Conservation (phyloP, 2,113 vertebrate genomes). For the Leucoraja erinaceus region DNA sequence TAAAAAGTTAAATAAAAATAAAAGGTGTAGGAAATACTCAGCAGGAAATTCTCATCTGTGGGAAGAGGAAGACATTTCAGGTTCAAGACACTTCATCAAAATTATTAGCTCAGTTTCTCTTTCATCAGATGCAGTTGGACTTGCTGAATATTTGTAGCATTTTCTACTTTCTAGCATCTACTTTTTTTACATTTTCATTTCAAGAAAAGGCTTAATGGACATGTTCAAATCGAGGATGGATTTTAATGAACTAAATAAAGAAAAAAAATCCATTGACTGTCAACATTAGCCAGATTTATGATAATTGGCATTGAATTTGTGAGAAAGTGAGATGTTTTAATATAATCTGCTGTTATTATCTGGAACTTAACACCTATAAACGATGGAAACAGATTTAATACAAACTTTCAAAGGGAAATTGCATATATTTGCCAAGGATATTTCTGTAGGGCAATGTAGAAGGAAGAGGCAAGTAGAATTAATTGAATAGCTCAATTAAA, state of each 20-base stretch:
- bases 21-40: too few relatives aligned
- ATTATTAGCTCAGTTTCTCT: too few relatives aligned
- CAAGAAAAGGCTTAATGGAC: background rate
- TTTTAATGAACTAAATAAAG: background rate
- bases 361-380: too few relatives aligned
- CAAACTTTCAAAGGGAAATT: background rate
- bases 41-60: too few relatives aligned
- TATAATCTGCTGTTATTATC: background rate
- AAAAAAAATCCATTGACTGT: background rate
- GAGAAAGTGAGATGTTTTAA: background rate
- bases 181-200: too few relatives aligned
- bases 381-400: background rate
- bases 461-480: background rate
- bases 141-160: too few relatives aligned
- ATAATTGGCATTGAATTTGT: background rate
- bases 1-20: too few relatives aligned
- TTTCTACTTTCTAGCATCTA: too few relatives aligned
- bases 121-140: too few relatives aligned
- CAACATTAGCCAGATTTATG: background rate
- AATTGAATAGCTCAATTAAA: background rate
- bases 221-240: background rate
- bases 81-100: too few relatives aligned
- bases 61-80: too few relatives aligned
- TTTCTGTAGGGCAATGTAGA: background rate
- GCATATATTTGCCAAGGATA: background rate